Evolutionary conservation across 2,888 invertebrate genomes (phyloP), one percentile per base, ranked within the genome.

Genomic region (Ferdinandea cuprea): DNA sequence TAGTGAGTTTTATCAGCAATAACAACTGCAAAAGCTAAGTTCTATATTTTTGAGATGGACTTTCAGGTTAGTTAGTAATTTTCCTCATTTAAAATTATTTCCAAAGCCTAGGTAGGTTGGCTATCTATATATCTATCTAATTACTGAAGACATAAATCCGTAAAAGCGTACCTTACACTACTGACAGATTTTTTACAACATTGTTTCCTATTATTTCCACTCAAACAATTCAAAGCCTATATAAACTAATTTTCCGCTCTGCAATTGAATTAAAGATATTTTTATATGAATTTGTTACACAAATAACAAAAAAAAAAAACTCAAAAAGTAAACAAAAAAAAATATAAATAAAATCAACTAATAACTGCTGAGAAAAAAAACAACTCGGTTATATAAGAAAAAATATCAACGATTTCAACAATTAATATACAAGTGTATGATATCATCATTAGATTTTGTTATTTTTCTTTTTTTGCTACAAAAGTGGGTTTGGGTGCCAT

Each of bases 391-490:
- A 63, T 9, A 40, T 25, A 56, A 21, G 32, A 63, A 25, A 52
- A 52, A 56, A 37, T 19, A 30, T n/a, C n/a, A 72, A 21, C 13
- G 1, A 58, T 15, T 44, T 61, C 63, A 56, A 71, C 59, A 40
- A 46, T 40, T 50, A 71, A 46, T 54, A 25, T 25, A 25, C 8
- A 61, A 40, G 35, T 13, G 19, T 48, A 61, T 78, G 78, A 72
- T 65, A 65, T 78, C 77, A 72, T 78, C 42, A 56, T 71, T 63
- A 30, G 32, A 71, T 42, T 56, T 76, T 52, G 42, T 69, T 56
- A 37, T 32, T 69, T 8, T n/a, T n/a, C n/a, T n/a, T n/a, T n/a
- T n/a, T 21, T 61, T 42, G 25, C 13, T 42, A 37, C 28, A 32
- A 56, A 17, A 21, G 28, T 68, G 52, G 59, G 35, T 15, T 46